phyloP scores from a whole-genome alignment of 2,113 vertebrate genomes.

The Noturus placidus region DNA sequence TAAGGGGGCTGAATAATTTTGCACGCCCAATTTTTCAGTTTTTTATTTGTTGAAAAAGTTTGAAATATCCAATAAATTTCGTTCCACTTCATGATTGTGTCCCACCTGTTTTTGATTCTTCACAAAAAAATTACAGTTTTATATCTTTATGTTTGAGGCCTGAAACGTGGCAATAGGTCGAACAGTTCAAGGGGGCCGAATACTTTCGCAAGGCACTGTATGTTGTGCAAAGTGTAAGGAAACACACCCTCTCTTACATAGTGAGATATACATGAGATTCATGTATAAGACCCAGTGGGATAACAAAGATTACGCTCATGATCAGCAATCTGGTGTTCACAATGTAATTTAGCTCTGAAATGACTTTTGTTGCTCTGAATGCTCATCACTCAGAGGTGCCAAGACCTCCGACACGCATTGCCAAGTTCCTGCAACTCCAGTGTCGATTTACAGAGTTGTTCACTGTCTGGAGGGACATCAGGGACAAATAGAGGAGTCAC shows the following conservation, averaged over 20 bases:
- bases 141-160: too few relatives aligned
- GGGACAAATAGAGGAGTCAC: background rate
- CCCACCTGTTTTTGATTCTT: too few relatives aligned
- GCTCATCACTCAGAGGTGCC: background rate
- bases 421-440: background rate
- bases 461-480: background rate
- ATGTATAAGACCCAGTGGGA: background rate
- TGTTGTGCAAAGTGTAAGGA: background rate
- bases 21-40: too few relatives aligned
- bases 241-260: background rate
- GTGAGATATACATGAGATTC: background rate
- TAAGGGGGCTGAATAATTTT: too few relatives aligned
- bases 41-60: too few relatives aligned
- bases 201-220: too few relatives aligned
- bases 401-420: background rate
- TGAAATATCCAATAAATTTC: too few relatives aligned
- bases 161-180: too few relatives aligned
- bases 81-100: too few relatives aligned
- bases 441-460: conserved; percentile 14
- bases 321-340: background rate
- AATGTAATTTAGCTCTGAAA: background rate
- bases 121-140: too few relatives aligned
- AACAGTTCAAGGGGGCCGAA: too few relatives aligned
- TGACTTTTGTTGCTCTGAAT: background rate
- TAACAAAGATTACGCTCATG: background rate